A percentile compares a stretch with the other conserved stretches of the same genome.
These are phyloP conservation scores for Paelopatides confundens DNA, from an alignment of 53 echinoderm and acorn worm genomes.

Conservation along the genomic window DNA sequence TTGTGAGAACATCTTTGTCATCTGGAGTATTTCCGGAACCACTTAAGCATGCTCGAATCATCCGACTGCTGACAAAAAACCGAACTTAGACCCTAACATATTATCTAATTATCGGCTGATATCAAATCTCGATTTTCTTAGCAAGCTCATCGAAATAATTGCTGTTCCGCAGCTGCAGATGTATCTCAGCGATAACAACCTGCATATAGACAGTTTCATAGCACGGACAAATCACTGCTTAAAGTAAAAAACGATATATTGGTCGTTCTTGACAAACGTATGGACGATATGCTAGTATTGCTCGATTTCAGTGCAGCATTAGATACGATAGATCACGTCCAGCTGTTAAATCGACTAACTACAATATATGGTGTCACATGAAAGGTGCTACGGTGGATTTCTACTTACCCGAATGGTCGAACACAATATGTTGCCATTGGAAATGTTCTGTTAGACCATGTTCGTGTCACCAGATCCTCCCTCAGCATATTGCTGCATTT, in stretches of 20 bases:
- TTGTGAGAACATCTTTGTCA: conserved; percentile 18
- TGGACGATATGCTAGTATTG: conserved; percentile 39
- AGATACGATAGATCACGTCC: no score
- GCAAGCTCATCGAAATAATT: no score
- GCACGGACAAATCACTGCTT: conserved; percentile 46
- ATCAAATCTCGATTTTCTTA: conserved; percentile 55
- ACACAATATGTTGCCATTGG: no score
- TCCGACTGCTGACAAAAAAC: conserved; percentile 35
- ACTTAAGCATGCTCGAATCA: no score
- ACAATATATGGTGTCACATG: no score
- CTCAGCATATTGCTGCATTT: no score
- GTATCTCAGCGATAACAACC: no score
- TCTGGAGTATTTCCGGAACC: conserved; percentile 43
- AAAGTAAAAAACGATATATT: conserved; percentile 31
- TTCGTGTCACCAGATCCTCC: no score
- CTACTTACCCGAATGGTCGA: no score
- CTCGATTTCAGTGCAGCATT: no score
- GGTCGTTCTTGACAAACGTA: conserved; percentile 3
- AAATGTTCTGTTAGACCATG: background rate
- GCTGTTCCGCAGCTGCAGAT: no score
- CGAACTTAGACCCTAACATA: conserved; percentile 1
- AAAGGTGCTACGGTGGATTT: background rate
- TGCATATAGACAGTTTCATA: conserved; percentile 43
- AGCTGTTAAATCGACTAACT: no score
- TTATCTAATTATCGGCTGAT: conserved; percentile 59